A percentile compares a stretch with the other conserved stretches of the same genome.
phyloP scores from a whole-genome alignment of 2,888 invertebrate genomes.

The Agapostemon virescens region DNA sequence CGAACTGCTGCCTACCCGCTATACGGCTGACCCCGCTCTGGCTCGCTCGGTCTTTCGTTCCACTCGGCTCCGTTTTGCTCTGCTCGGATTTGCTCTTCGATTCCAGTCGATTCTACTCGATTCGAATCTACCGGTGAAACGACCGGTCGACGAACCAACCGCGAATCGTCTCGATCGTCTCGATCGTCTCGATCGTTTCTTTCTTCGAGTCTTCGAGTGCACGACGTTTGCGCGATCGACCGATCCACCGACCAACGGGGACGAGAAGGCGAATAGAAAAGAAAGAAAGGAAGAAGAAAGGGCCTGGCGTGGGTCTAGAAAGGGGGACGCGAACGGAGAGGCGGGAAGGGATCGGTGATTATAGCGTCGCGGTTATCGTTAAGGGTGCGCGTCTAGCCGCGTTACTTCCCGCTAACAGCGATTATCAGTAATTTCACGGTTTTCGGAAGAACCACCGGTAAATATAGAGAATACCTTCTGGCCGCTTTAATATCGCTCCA shows the following conservation, averaged over 20 bases:
- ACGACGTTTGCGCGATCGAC: not conserved
- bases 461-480: conserved; percentile 74
- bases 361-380: conserved; percentile 66
- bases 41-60: conserved; percentile 37
- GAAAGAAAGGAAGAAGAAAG: no score
- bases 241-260: not conserved
- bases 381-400: conserved; percentile 64
- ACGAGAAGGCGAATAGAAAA: not conserved
- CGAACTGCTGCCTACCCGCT: conserved; percentile 73
- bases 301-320: not conserved
- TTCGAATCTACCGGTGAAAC: not conserved
- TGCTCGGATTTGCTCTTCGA: not conserved
- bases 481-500: conserved; percentile 76
- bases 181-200: no score
- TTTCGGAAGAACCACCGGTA: conserved; percentile 75
- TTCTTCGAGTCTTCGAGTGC: no score
- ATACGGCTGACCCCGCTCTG: conserved; percentile 65
- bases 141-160: no score
- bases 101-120: not conserved
- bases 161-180: no score
- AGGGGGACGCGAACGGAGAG: not conserved
- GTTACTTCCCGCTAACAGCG: conserved; percentile 64
- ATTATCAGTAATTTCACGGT: conserved; percentile 79
- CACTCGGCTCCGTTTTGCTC: conserved; percentile 9
- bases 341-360: conserved; percentile 51